Evolutionary conservation across 2,113 vertebrate species (phyloP), one percentile per base, ranked within the genome.

Genomic region (Hemiprocne comata): DNA sequence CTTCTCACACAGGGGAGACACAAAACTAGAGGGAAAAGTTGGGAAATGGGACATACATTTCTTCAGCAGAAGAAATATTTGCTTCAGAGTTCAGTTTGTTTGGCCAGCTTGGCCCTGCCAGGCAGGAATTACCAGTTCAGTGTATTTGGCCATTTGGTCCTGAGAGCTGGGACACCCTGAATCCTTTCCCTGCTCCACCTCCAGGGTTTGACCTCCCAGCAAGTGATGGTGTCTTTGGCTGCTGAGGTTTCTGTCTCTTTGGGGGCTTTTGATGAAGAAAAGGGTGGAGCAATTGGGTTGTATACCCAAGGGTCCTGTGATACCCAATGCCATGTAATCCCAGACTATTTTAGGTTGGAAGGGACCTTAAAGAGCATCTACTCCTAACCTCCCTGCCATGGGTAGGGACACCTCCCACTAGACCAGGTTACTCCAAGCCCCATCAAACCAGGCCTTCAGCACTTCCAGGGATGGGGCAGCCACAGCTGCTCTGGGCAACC

Each of bases 281-380:
- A 1, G 25, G 36, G 9, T 34, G 29, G 6, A 33, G 10, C 10
- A 40, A 24, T 13, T 34, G 81, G 29, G 53, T 54, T 0, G 0
- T 36, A 8, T 8, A 28, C 21, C 33, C 17, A 33, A 65, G 31
- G 57, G 21, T 2, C 18, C n/a, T 21, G 23, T 60, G 38, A 36
- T 31, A 31, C 21, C 46, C 38, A 66, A 10, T 1, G 0, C 12
- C 34, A 8, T 44, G 5, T 20, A 12, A 40, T 38, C 15, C 4
- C n/a, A 10, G 42, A 42, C 11, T 15, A 42, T 11, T 42, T 42
- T 42, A 15, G 42, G 42, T 42, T 11, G 42, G 42, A 42, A 42
- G 42, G 42, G 42, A 42, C n/a, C n/a, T n/a, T n/a, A n/a, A n/a
- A n/a, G n/a, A n/a, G n/a, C n/a, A n/a, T n/a, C n/a, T n/a, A n/a